Percentiles rank a stretch among this genome's conserved stretches.
These are phyloP conservation scores for Dendrolimus houi DNA, from an alignment of 2,888 invertebrate genomes.

Conservation along the genomic window DNA sequence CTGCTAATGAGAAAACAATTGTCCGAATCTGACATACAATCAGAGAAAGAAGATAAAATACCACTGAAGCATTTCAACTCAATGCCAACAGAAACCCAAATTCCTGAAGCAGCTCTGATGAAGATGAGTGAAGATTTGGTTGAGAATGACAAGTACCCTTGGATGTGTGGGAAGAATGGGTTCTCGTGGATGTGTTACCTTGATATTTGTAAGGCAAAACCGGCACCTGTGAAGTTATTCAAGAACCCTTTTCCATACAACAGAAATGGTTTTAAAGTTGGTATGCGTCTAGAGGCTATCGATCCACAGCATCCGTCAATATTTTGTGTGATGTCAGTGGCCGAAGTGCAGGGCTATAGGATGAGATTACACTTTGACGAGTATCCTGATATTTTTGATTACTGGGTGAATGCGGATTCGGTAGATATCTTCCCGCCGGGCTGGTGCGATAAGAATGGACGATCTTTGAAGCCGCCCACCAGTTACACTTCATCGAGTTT, in stretches of 20 bases:
- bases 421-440: conserved; percentile 93
- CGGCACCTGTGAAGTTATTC: conserved; percentile 86
- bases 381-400: conserved; percentile 91
- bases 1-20: conserved; percentile 54
- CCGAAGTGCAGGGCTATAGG: conserved; percentile 88
- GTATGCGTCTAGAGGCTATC: conserved; percentile 95
- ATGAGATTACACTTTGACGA: conserved; percentile 94
- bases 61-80: conserved; percentile 40
- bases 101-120: conserved; percentile 34
- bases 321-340: conserved; percentile 91
- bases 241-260: conserved; percentile 85
- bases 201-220: conserved; percentile 82
- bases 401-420: conserved; percentile 96
- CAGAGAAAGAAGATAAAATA: conserved; percentile 42
- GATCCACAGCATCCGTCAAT: conserved; percentile 94
- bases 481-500: conserved; percentile 79
- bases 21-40: conserved; percentile 39
- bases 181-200: conserved; percentile 89
- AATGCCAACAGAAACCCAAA: conserved; percentile 28
- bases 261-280: conserved; percentile 86
- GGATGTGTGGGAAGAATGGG: conserved; percentile 82
- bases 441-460: conserved; percentile 93
- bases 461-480: conserved; percentile 86
- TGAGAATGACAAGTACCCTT: conserved; percentile 77
- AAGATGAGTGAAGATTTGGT: conserved; percentile 45